phyloP scores from a whole-genome alignment of 2,888 invertebrate species.

The Coleophora flavipennella region DNA sequence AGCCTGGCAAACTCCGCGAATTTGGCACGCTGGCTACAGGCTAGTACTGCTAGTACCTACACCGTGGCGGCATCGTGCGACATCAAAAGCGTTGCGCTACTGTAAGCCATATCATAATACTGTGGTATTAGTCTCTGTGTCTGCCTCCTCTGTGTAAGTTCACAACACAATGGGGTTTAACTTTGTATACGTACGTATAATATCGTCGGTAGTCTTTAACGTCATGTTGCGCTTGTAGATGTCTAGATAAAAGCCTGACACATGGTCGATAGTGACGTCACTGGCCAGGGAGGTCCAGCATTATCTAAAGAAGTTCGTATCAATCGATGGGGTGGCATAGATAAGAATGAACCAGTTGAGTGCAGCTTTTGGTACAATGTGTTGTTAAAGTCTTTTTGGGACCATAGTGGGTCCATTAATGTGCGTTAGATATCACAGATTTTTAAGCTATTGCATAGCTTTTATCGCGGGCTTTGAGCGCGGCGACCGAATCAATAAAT shows the following conservation, averaged over 20 bases:
- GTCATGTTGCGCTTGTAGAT: conserved; percentile 49
- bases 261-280: conserved; percentile 22
- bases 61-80: too few species aligned
- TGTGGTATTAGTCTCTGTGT: too few species aligned
- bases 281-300: conserved; percentile 25
- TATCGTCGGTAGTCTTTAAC: conserved; percentile 46
- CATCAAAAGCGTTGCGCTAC: too few species aligned
- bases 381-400: conserved; percentile 9
- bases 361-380: conserved; percentile 17
- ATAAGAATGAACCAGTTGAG: conserved; percentile 33
- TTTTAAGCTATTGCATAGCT: not conserved
- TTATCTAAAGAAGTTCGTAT: conserved; percentile 27
- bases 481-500: too few species aligned
- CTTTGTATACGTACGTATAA: conserved; percentile 9
- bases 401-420: not conserved
- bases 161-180: not conserved
- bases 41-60: too few species aligned
- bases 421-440: not conserved
- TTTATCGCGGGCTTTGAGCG: too few species aligned
- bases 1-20: too few species aligned
- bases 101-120: too few species aligned
- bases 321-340: conserved; percentile 27
- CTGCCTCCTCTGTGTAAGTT: too few species aligned
- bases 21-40: too few species aligned
- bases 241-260: conserved; percentile 45